Conservation (phyloP, 2,113 vertebrate genomes). For the Mirounga angustirostris region DNA sequence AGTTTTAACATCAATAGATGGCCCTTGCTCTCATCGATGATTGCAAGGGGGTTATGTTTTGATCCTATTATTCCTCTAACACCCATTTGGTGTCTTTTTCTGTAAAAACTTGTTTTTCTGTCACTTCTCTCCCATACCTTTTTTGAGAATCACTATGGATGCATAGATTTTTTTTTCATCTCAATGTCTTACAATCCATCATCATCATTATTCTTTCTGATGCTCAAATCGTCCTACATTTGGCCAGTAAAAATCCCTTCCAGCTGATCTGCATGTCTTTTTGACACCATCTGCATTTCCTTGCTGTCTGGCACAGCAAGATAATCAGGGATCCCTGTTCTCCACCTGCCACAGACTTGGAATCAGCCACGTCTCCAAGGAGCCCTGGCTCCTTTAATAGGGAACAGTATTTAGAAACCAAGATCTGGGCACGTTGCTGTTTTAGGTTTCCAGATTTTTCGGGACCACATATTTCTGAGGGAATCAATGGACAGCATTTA, state of each 20-base stretch:
- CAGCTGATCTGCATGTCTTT: not conserved
- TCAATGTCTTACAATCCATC: not conserved
- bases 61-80: fast-evolving
- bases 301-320: not conserved
- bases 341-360: not conserved
- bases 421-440: not conserved
- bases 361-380: fast-evolving
- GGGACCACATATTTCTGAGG: not conserved
- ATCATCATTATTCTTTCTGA: fast-evolving
- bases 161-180: fast-evolving
- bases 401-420: not conserved
- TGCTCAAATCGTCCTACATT: fast-evolving
- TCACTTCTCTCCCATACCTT: fast-evolving
- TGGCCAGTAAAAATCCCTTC: not conserved
- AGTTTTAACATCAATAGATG: fast-evolving
- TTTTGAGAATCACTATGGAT: not conserved
- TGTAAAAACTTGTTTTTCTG: not conserved
- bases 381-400: no score
- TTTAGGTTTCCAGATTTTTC: not conserved
- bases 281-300: fast-evolving
- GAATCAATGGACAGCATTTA: not conserved
- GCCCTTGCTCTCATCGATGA: fast-evolving
- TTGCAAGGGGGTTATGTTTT: fast-evolving
- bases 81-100: fast-evolving
- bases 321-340: fast-evolving